Conservation (phyloP, 2,113 vertebrate species). For the Columbina picui region DNA sequence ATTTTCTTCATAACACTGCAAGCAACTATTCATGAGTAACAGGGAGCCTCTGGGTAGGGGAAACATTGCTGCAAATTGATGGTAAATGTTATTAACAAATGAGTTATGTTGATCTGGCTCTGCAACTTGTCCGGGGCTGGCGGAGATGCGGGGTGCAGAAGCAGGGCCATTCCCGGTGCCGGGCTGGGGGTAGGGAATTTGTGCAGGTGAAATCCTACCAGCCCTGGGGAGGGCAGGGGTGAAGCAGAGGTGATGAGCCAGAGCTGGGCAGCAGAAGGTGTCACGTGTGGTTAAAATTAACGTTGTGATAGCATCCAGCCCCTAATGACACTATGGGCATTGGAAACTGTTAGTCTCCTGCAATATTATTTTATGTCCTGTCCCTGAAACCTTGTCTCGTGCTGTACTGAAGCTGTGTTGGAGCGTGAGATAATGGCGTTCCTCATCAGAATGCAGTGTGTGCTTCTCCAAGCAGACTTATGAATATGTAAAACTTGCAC, state of each 20-base stretch:
- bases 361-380: neutral
- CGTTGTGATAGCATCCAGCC: neutral
- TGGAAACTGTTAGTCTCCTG: neutral
- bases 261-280: neutral
- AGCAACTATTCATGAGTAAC: neutral
- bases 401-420: neutral
- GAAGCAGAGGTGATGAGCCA: neutral
- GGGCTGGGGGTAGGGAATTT: rapidly evolving
- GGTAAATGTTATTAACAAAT: neutral
- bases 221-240: neutral
- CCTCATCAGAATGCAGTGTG: slow-evolving; percentile 27
- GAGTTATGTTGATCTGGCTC: neutral
- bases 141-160: neutral
- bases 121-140: neutral
- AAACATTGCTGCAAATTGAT: neutral
- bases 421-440: neutral
- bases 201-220: neutral
- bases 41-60: neutral
- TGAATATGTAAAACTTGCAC: slow-evolving; percentile 56
- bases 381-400: neutral
- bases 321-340: rapidly evolving
- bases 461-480: slow-evolving; percentile 17
- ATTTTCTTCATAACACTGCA: neutral
- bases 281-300: neutral
- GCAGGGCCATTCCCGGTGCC: neutral